Conservation (phyloP, 2,888 invertebrate genomes). For the Syritta pipiens region DNA sequence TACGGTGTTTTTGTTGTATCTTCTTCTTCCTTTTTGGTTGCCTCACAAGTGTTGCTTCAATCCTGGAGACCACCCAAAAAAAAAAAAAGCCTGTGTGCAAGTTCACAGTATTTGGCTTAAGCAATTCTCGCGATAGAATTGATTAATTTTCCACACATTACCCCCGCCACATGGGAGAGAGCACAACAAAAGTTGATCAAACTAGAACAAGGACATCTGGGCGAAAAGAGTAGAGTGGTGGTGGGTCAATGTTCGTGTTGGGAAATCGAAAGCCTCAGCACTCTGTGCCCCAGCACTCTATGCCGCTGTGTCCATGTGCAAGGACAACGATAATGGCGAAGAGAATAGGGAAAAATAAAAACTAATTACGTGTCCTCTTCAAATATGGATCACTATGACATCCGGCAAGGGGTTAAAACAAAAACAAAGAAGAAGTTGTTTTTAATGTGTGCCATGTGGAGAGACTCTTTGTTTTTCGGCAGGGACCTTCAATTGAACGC, state of each 20-base stretch:
- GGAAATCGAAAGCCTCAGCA: neutral
- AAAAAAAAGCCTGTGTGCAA: constrained; percentile 11
- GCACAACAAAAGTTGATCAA: constrained; percentile 5
- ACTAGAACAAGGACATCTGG: constrained; percentile 50
- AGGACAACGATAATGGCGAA: neutral
- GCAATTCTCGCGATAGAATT: too few species aligned
- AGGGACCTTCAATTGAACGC: constrained; percentile 45
- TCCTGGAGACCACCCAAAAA: too few species aligned
- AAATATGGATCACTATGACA: constrained; percentile 43
- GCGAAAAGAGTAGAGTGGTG: too few species aligned
- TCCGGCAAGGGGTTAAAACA: constrained; percentile 37
- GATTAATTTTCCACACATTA: constrained; percentile 49
- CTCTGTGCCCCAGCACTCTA: too few species aligned
- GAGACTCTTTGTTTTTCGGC: too few species aligned
- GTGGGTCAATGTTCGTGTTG: neutral
- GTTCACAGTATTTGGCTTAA: too few species aligned
- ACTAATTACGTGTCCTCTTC: constrained; percentile 64
- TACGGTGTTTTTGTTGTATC: too few species aligned
- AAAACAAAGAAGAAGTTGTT: constrained; percentile 22
- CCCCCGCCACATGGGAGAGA: neutral
- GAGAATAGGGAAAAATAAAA: constrained; percentile 30
- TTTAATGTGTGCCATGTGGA: constrained; percentile 25
- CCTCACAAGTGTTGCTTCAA: neutral
- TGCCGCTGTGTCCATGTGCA: constrained; percentile 19
- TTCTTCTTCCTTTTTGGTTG: neutral